Conservation (phyloP, 1,140 invertebrate species). For the Leptinotarsa defecta region DNA sequence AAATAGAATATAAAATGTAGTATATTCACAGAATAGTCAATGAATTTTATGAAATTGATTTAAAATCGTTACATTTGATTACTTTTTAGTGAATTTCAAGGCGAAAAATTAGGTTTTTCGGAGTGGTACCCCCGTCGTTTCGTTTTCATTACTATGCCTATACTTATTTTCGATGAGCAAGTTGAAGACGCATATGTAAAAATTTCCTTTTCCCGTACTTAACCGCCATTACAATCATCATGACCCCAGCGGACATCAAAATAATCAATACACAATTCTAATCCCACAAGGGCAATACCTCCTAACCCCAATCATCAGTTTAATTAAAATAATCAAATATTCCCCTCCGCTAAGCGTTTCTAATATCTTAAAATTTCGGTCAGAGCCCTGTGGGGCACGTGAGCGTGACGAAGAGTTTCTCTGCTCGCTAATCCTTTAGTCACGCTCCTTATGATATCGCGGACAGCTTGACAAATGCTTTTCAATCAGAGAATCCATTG, state of each 20-base stretch:
- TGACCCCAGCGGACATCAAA: background rate
- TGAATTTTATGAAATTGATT: too few species aligned
- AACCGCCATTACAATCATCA: background rate
- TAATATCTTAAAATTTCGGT: background rate
- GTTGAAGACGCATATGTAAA: too few species aligned
- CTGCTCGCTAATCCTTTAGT: background rate
- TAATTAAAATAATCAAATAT: constrained; percentile 10
- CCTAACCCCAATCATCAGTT: background rate
- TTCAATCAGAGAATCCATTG: constrained; percentile 10
- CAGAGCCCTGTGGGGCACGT: background rate
- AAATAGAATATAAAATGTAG: too few species aligned
- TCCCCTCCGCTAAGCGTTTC: background rate
- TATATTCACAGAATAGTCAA: too few species aligned
- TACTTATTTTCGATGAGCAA: too few species aligned
- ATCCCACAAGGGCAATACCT: background rate
- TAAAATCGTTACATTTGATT: too few species aligned
- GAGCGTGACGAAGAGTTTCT: background rate
- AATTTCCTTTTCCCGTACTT: too few species aligned
- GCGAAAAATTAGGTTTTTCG: too few species aligned
- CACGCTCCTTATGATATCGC: constrained; percentile 4
- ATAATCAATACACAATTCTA: background rate
- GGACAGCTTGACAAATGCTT: constrained; percentile 20
- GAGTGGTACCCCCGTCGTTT: too few species aligned
- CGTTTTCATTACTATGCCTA: too few species aligned
- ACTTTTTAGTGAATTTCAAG: too few species aligned